These are phyloP conservation scores for Lymantria monacha DNA, from an alignment of 2,888 invertebrate genomes.

Conservation along the genomic window DNA sequence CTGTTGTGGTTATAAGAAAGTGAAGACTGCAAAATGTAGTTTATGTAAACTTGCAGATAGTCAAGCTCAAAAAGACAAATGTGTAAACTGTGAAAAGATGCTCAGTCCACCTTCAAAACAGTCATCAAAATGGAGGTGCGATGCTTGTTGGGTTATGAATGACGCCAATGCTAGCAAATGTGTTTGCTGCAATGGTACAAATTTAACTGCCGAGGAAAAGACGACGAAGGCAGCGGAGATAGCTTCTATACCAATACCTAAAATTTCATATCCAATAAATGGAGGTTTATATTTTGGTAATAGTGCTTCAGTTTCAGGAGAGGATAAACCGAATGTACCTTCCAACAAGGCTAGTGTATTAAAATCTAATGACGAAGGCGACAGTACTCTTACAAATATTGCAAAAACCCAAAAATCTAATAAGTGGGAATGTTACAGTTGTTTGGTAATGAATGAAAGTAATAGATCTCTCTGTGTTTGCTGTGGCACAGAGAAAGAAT, in stretches of 20 bases:
- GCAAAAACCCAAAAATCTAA: constrained; percentile 44
- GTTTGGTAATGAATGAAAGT: constrained; percentile 57
- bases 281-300: constrained; percentile 34
- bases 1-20: constrained; percentile 49
- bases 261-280: constrained; percentile 45
- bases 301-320: not conserved
- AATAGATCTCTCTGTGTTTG: constrained; percentile 53
- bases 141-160: constrained; percentile 53
- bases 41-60: constrained; percentile 42
- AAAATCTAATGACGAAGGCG: constrained; percentile 8
- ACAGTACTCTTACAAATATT: constrained; percentile 39
- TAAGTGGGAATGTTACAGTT: constrained; percentile 63
- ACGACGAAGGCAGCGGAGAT: not conserved
- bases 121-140: constrained; percentile 51
- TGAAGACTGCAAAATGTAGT: constrained; percentile 30
- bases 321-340: not conserved
- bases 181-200: constrained; percentile 45
- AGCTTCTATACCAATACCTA: not conserved
- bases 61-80: constrained; percentile 38
- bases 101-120: constrained; percentile 3
- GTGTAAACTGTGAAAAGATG: constrained; percentile 44
- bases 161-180: constrained; percentile 42
- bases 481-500: constrained; percentile 48
- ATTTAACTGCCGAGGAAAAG: constrained; percentile 18
- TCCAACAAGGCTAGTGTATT: constrained; percentile 4